Base-by-base conservation (phyloP, 2,888 invertebrate species). In the Ommatoiulus sabulosus region DNA sequence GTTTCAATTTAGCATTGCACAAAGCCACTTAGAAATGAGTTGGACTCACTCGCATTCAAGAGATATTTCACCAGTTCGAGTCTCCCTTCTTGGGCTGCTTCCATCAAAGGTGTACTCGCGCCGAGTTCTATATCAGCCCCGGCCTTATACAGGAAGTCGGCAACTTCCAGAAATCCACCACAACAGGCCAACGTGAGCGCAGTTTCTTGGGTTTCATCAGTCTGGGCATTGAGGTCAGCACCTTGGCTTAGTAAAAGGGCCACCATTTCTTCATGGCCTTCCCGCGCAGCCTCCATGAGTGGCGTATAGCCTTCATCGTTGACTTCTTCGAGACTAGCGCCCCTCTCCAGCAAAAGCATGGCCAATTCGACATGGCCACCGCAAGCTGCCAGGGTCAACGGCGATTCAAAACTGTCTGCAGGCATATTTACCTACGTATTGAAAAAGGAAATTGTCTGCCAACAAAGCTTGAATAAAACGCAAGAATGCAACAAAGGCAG, bases 241-340 rank as follows among this genome's bases (percentile, higher is more conserved):
- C 96, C 97, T 94, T 98, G 97, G 90, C 96, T 96, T 17, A 99
- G 94, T 89, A 99, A 94, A 88, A 99, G 94, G 85, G 97, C 97
- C 10, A 99, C 99, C 97, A 99, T 98, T 93, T 98, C 98, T 92
- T 98, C 98, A 93, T 99, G 99, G 89, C 99, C 99, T 93, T 99
- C 99, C 87, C 99, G 94, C 0, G 99, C 98, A 86, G 99, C 99
- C 94, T 99, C 99, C 99, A 99, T 99, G 90, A 99, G 94, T 35
- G 99, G 99, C 52, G 99, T 99, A 93, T 99, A 99, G 44, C 99
- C 99, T 94, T 99, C 99, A 93, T 99, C 99, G 93, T 99, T 99
- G 89, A 98, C 98, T 94, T 99, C 99, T 93, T 99, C 99, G 91
- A 99, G 97, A 93, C 98, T 98, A 89, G 99, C 99, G 90, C 99